Conservation (phyloP, 1,140 invertebrate species). For the Procambarus clarkii region DNA sequence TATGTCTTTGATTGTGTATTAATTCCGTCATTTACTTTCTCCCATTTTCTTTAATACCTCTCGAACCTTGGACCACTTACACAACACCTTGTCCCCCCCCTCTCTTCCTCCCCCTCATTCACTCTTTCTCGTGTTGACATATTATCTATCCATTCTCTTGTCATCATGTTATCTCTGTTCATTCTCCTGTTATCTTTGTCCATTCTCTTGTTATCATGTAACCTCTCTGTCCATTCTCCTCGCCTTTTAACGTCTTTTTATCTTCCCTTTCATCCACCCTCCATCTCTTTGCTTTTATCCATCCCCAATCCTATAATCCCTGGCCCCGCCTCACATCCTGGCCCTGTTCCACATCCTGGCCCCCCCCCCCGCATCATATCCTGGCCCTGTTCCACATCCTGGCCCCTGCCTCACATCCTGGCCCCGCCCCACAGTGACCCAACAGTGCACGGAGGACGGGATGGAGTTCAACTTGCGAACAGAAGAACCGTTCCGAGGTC, state of each 20-base stretch:
- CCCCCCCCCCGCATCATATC: background rate
- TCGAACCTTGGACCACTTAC: too few species aligned
- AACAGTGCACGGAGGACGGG: slow-evolving; percentile 92
- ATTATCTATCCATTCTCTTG: too few species aligned
- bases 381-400: background rate
- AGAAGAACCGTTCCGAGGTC: slow-evolving; percentile 90
- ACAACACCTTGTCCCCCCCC: background rate
- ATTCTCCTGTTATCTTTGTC: too few species aligned
- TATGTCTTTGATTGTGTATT: too few species aligned
- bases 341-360: background rate
- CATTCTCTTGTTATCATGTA: too few species aligned
- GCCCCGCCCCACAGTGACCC: slow-evolving; percentile 82
- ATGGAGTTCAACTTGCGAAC: slow-evolving; percentile 92
- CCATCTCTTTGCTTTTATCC: background rate
- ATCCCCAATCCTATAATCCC: too few species aligned
- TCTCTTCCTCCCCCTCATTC: background rate
- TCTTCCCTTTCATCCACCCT: background rate
- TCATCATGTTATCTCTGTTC: too few species aligned
- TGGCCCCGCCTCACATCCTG: background rate
- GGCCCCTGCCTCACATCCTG: background rate
- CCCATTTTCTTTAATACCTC: too few species aligned
- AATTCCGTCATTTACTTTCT: too few species aligned
- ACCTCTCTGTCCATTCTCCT: too few species aligned
- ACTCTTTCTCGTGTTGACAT: too few species aligned
- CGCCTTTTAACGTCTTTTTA: too few species aligned